phyloP scores from a whole-genome alignment of 1,140 invertebrate genomes.

The Cydia amplana region DNA sequence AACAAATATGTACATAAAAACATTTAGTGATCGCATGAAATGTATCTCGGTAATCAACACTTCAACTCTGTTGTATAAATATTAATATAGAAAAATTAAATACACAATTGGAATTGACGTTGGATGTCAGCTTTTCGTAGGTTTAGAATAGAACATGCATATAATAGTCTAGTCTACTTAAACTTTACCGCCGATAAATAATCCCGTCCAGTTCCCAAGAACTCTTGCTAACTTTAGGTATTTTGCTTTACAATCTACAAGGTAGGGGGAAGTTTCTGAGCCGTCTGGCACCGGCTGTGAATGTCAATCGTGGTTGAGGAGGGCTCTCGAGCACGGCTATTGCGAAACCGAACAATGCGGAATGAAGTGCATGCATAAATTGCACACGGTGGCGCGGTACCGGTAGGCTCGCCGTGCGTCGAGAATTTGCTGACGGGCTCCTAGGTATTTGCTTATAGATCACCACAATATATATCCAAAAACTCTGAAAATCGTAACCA shows the following conservation, averaged over 20 bases:
- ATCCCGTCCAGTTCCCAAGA: constrained; percentile 38
- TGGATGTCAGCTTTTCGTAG: too few species aligned
- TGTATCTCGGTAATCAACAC: too few species aligned
- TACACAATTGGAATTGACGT: neutral
- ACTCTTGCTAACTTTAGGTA: constrained; percentile 37
- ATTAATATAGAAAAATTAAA: neutral
- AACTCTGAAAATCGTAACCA: neutral
- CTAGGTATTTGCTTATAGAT: constrained; percentile 12
- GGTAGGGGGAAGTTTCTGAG: constrained; percentile 53
- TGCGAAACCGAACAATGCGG: constrained; percentile 64
- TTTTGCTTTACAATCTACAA: constrained; percentile 38
- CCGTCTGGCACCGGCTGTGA: constrained; percentile 52
- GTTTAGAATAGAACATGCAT: too few species aligned
- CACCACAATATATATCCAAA: neutral
- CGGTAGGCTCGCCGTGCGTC: constrained; percentile 5
- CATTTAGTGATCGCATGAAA: too few species aligned
- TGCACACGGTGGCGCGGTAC: constrained; percentile 37
- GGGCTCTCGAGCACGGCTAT: constrained; percentile 56
- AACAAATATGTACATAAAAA: too few species aligned
- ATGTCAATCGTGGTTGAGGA: constrained; percentile 65
- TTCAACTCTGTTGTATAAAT: neutral
- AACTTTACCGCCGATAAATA: constrained; percentile 34
- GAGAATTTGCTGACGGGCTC: constrained; percentile 8
- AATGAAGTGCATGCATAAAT: constrained; percentile 60
- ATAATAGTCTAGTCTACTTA: neutral